A percentile compares a stretch with the other conserved stretches of the same genome.
phyloP scores from a whole-genome alignment of 2,888 invertebrate species.

The Mythimna loreyi region DNA sequence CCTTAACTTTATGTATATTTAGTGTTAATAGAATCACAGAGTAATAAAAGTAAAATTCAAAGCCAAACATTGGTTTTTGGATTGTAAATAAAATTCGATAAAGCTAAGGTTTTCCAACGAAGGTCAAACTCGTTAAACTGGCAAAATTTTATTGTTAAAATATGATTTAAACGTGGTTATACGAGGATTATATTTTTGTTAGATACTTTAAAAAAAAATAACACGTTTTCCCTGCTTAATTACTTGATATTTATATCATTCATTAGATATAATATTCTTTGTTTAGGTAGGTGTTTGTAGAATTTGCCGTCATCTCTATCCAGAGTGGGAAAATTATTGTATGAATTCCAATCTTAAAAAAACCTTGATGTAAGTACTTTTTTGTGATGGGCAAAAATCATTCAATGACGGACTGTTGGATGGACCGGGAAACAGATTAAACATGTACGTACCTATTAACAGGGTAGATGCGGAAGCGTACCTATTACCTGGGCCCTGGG shows the following conservation, averaged over 20 bases:
- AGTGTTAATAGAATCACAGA: conserved; percentile 23
- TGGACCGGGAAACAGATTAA: too few relatives aligned
- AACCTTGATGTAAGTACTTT: too few relatives aligned
- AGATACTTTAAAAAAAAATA: not conserved
- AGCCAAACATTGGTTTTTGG: conserved; percentile 28
- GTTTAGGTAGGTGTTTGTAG: not conserved
- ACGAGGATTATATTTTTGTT: conserved; percentile 13
- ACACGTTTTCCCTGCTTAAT: conserved; percentile 7
- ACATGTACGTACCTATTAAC: too few relatives aligned
- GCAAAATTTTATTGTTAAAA: conserved; percentile 1
- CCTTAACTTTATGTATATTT: conserved; percentile 12
- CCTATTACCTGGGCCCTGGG: too few relatives aligned
- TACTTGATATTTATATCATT: not conserved
- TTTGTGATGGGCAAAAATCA: too few relatives aligned
- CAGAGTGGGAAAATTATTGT: too few relatives aligned
- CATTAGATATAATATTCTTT: conserved; percentile 20
- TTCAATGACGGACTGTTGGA: too few relatives aligned
- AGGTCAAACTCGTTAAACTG: not conserved
- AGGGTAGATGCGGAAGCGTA: too few relatives aligned
- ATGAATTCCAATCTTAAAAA: too few relatives aligned
- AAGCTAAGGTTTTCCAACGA: conserved; percentile 6
- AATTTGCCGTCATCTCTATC: not conserved
- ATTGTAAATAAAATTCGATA: conserved; percentile 18
- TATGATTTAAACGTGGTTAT: conserved; percentile 7
- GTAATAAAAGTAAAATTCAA: conserved; percentile 5